Conservation (phyloP, 2,113 vertebrate species). For the Trogon surrucura region DNA sequence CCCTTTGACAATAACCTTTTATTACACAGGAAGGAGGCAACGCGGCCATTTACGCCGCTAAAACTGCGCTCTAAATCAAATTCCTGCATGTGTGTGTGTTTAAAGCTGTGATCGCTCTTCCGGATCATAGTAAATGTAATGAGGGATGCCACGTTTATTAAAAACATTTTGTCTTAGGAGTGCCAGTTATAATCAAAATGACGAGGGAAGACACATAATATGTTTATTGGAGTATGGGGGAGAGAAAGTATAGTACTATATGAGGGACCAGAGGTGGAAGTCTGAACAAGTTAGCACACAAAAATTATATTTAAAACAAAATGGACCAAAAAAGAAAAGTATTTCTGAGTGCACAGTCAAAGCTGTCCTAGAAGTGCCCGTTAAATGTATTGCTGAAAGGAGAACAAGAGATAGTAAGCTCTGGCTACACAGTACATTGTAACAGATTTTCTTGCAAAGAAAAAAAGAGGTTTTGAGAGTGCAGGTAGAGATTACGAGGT, state of each 20-base stretch:
- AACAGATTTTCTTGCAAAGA: not conserved
- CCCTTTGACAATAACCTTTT: not conserved
- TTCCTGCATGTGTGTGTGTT: not conserved
- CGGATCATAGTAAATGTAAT: not conserved
- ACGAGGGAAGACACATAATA: not conserved
- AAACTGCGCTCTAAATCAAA: not conserved
- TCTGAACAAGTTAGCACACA: not conserved
- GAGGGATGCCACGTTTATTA: not conserved
- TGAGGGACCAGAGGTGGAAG: not conserved
- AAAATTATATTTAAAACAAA: not conserved
- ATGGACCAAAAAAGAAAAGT: not conserved
- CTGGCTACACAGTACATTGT: not conserved
- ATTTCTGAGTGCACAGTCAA: not conserved
- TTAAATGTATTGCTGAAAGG: not conserved
- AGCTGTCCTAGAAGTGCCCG: not conserved
- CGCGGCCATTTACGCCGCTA: not conserved
- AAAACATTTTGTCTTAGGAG: not conserved
- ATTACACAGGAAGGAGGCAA: not conserved
- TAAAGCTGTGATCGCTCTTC: not conserved
- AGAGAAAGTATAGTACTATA: not conserved
- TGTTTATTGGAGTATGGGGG: not conserved
- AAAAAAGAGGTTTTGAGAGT: not conserved
- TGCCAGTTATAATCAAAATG: not conserved
- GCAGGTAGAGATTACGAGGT: not conserved
- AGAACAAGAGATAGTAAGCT: not conserved